Evolutionary conservation across 2,797 vertebrate genomes (phyloP).

Genomic region (Allenopithecus nigroviridis): DNA sequence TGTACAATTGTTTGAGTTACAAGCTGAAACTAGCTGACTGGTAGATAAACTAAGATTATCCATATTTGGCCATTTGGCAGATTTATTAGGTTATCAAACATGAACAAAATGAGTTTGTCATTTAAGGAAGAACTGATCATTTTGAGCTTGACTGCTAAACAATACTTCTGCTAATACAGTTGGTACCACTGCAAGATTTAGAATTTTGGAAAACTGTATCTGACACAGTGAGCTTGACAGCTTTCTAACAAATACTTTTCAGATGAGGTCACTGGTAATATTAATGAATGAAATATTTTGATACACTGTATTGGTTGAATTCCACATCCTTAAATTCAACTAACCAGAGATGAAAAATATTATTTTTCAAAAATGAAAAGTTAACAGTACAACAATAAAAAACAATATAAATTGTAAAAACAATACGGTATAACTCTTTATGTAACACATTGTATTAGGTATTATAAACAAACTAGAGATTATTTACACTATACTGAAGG

Average conservation of each 20-base stretch:
- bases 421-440: neutral
- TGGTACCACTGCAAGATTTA: neutral
- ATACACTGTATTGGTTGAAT: neutral
- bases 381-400: neutral
- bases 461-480: neutral
- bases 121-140: constrained; percentile 32
- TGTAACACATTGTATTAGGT: neutral
- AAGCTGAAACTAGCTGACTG: neutral
- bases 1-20: neutral
- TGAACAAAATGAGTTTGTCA: neutral
- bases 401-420: neutral
- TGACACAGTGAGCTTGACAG: neutral
- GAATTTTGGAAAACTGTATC: neutral
- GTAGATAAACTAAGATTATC: neutral
- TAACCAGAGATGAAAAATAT: neutral
- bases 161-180: neutral
- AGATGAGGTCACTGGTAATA: neutral
- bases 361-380: neutral
- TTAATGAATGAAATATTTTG: neutral
- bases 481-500: neutral
- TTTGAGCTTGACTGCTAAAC: neutral
- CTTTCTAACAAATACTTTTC: neutral
- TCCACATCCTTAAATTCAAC: neutral
- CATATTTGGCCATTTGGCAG: neutral
- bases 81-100: neutral